Evolutionary conservation across 2,797 vertebrate species (phyloP).

Genomic region (Tragelaphus eurycerus): DNA sequence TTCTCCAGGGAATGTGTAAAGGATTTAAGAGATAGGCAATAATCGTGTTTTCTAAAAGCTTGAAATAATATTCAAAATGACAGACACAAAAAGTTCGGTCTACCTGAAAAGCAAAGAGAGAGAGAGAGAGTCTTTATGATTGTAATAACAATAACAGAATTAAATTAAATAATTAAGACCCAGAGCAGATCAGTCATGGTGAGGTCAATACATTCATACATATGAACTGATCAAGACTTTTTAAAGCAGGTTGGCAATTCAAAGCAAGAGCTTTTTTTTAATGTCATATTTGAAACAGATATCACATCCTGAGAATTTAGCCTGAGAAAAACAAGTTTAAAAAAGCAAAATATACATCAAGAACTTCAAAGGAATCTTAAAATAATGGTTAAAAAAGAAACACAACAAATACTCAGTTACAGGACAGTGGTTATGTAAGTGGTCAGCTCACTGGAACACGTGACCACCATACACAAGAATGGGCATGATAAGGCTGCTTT

Average conservation of each 20-base stretch:
- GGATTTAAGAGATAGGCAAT: background rate
- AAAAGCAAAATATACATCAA: background rate
- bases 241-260: background rate
- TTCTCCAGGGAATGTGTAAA: background rate
- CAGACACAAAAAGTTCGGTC: background rate
- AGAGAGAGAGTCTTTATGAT: background rate
- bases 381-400: background rate
- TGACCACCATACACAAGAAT: background rate
- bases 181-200: background rate
- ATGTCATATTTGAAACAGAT: background rate
- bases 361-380: slow-evolving; percentile 6
- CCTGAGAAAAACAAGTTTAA: background rate
- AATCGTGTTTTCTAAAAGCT: background rate
- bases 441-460: background rate
- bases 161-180: background rate
- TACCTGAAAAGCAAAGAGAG: background rate
- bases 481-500: background rate
- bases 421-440: background rate
- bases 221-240: background rate
- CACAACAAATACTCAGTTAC: background rate
- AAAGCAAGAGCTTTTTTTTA: background rate
- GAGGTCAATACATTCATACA: background rate
- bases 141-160: background rate
- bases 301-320: background rate
- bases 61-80: background rate